Percentiles rank a stretch among this genome's conserved stretches.
phyloP scores from a whole-genome alignment of 1,140 invertebrate genomes.

The Carposina sasakii region DNA sequence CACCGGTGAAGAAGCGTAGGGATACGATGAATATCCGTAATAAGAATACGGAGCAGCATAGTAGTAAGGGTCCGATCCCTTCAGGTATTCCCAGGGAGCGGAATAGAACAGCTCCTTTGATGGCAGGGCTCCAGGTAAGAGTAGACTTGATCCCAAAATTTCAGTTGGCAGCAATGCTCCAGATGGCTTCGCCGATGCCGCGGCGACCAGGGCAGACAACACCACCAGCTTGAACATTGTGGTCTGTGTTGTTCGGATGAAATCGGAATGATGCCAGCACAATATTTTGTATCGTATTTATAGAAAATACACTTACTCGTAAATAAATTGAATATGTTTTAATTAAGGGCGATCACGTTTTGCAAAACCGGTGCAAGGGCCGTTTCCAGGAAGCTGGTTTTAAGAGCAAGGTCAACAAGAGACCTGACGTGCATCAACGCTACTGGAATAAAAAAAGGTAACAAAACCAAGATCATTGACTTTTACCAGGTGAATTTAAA shows the following conservation, averaged over 20 bases:
- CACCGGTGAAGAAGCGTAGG: too few relatives aligned
- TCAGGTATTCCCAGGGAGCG: conserved; percentile 29
- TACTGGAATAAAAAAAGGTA: conserved; percentile 22
- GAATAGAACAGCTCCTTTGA: conserved; percentile 39
- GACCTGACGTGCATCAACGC: too few relatives aligned
- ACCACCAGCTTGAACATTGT: conserved; percentile 76
- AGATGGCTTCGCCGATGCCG: conserved; percentile 59
- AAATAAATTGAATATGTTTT: too few relatives aligned
- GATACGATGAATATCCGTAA: too few relatives aligned
- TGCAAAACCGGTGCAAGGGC: conserved; percentile 58
- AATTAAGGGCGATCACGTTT: conserved; percentile 56
- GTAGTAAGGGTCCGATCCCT: too few relatives aligned
- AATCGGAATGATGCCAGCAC: conserved; percentile 52
- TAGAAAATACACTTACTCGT: too few relatives aligned
- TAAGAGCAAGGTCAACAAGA: too few relatives aligned
- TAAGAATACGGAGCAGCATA: too few relatives aligned
- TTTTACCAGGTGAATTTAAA: too few relatives aligned
- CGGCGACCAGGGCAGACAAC: conserved; percentile 72
- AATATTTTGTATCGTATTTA: conserved; percentile 50
- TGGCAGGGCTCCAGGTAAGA: too few relatives aligned
- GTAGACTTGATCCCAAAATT: too few relatives aligned
- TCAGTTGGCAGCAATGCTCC: conserved; percentile 24
- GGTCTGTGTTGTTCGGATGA: conserved; percentile 57
- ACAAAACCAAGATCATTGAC: too few relatives aligned
- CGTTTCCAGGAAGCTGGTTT: conserved; percentile 59